Conservation (phyloP, 2,113 vertebrate genomes). For the Taxidea taxus region DNA sequence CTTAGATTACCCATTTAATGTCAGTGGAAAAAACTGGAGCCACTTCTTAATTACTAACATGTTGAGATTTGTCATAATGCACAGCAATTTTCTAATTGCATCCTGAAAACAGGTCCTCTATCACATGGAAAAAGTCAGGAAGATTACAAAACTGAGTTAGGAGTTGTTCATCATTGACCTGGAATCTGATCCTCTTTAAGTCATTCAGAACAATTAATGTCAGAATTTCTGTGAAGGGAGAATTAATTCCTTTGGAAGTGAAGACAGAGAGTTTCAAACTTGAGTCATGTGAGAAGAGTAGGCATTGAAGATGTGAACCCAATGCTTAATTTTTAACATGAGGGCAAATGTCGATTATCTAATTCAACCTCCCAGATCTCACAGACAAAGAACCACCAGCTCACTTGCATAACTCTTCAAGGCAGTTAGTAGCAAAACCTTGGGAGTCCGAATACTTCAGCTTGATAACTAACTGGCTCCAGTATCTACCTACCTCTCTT, state of each 20-base stretch:
- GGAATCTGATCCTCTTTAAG: slow-evolving; percentile 32
- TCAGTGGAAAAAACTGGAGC: not conserved
- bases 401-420: not conserved
- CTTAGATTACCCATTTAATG: not conserved
- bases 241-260: slow-evolving; percentile 24
- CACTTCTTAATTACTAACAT: not conserved
- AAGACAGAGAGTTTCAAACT: not conserved
- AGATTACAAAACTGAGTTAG: slow-evolving; percentile 20
- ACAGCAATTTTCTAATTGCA: not conserved
- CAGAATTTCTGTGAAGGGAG: not conserved
- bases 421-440: not conserved
- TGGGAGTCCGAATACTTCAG: not conserved
- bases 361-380: not conserved
- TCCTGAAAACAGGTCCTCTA: not conserved
- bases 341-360: not conserved
- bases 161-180: not conserved
- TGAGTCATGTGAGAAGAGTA: not conserved
- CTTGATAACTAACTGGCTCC: not conserved
- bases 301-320: not conserved
- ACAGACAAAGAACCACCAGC: not conserved
- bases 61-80: not conserved
- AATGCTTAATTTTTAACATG: slow-evolving; percentile 37
- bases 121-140: not conserved
- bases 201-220: slow-evolving; percentile 17
- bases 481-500: not conserved